Percentiles rank a stretch among this genome's conserved stretches.
These are phyloP conservation scores for Dorcus hopei DNA, from an alignment of 2,888 invertebrate genomes.

Conservation along the genomic window DNA sequence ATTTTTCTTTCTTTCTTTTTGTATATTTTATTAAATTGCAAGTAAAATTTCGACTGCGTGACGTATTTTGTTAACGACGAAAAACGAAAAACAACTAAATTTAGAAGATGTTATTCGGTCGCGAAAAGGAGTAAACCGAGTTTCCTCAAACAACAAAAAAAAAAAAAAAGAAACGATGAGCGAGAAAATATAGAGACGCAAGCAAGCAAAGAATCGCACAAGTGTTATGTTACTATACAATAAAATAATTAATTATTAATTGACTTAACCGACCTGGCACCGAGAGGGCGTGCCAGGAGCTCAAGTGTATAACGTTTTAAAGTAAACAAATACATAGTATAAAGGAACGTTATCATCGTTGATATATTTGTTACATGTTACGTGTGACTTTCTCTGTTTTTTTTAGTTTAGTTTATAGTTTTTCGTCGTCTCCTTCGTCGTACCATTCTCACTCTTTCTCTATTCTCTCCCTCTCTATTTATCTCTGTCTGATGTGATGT, in stretches of 20 bases:
- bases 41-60: no score
- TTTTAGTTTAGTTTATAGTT: not conserved
- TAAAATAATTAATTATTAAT: slow-evolving; percentile 8
- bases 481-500: no score
- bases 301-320: slow-evolving; percentile 13
- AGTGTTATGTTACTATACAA: slow-evolving; percentile 1
- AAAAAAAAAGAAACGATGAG: not conserved
- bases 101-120: no score
- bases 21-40: no score
- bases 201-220: slow-evolving; percentile 2
- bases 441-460: not conserved
- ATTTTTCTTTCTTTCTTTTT: no score
- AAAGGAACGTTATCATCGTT: slow-evolving; percentile 1
- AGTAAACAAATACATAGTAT: slow-evolving; percentile 10
- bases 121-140: not conserved
- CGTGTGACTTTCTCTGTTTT: not conserved
- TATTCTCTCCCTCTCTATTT: no score
- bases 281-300: slow-evolving; percentile 6
- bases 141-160: slow-evolving; percentile 4
- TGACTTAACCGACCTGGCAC: slow-evolving; percentile 15
- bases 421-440: not conserved
- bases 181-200: not conserved
- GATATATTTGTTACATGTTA: slow-evolving; percentile 1
- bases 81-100: no score
- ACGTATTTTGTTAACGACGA: no score